These are phyloP conservation scores for Thymelicus acteon DNA, from an alignment of 2,888 invertebrate species.

Conservation along the genomic window DNA sequence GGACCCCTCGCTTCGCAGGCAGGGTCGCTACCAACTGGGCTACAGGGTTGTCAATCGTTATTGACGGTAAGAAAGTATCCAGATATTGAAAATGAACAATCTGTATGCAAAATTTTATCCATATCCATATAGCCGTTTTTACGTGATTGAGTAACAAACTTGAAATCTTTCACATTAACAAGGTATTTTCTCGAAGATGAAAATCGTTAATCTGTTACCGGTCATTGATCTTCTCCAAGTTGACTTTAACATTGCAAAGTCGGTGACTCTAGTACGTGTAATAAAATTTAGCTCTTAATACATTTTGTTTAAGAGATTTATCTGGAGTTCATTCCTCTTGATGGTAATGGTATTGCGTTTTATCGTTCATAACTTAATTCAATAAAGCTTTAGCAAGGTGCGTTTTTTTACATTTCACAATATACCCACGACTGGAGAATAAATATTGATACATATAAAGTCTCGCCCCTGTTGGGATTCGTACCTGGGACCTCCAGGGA, in stretches of 20 bases:
- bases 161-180: no score
- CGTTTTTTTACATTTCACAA: conserved; percentile 10
- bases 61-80: no score
- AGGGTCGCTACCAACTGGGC: no score
- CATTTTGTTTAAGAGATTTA: conserved; percentile 16
- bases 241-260: conserved; percentile 7
- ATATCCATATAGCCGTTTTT: no score
- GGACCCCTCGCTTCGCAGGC: no score
- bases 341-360: conserved; percentile 7
- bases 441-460: no score
- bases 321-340: conserved; percentile 22
- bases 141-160: no score
- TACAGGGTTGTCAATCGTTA: no score
- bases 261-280: conserved; percentile 26
- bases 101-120: no score
- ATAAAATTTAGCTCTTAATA: conserved; percentile 18
- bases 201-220: neutral
- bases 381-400: neutral
- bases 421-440: neutral
- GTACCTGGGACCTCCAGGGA: no score
- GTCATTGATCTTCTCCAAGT: conserved; percentile 15
- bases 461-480: no score
- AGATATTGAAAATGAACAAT: no score
- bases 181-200: neutral
- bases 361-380: conserved; percentile 14